Base-by-base conservation (phyloP, 2,113 vertebrate genomes). In the Aviceda subcristata region DNA sequence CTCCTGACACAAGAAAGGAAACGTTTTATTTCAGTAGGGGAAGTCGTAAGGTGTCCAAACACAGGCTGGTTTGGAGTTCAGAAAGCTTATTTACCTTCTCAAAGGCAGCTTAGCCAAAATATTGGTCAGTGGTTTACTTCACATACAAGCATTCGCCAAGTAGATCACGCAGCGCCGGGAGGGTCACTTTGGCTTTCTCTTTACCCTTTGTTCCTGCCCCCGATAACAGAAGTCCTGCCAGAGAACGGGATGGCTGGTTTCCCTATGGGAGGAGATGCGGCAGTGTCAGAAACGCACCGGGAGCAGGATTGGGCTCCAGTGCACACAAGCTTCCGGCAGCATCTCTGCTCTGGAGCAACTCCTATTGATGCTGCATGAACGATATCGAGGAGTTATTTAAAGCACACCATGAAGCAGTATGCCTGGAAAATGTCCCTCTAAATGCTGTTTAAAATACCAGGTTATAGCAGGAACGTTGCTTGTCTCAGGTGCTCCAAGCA, bases 21-120 rank as follows among this genome's bases (percentile, higher is more conserved):
- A 34, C 4, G 0, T 38, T 73, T 32, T 9, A 10, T 56, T 83
- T 79, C 43, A 46, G 10, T 12, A 16, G 57, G 51, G 36, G 32
- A 59, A 72, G 45, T 7, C 7, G 1, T 2, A 27, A 0, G 3
- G 30, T 3, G 7, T 38, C n/a, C 21, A 53, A 48, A 39, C n/a
- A 39, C 79, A 53, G 51, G 51, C 16, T 21, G n/a, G 6, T 59
- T 20, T 46, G 60, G 59, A 9, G 27, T 23, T 84, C 64, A 32
- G 55, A 32, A 79, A 57, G 29, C 38, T 67, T 36, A 16, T 39
- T 71, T 24, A 17, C 36, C 34, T 48, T 34, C 26, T 41, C 32
- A 48, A 39, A 53, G 51, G 46, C 45, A n/a, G 39, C 38, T 48
- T 45, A 15, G 26, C 39, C 59, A 34, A 80, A 63, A 87, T 50